phyloP scores from a whole-genome alignment of 2,888 invertebrate species.

The Hermaeophaga mercurialis region DNA sequence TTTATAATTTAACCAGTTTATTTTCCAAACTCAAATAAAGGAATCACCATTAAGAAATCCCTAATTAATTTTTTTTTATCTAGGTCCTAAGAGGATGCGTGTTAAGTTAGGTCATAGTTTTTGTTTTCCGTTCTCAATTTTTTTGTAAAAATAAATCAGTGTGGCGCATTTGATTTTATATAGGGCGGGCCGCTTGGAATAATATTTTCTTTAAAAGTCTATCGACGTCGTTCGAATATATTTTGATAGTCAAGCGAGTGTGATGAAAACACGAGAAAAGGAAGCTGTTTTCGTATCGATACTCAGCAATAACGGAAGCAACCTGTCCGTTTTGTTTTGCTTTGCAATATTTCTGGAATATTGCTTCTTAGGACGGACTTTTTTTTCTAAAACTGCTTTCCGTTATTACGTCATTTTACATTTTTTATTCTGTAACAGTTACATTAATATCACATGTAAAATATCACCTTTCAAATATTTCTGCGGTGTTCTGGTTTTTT shows the following conservation, averaged over 20 bases:
- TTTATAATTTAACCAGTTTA: too few relatives aligned
- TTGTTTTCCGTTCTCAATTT: constrained; percentile 34
- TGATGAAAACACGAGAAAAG: constrained; percentile 30
- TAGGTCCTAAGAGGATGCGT: too few relatives aligned
- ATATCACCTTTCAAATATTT: too few relatives aligned
- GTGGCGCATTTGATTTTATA: constrained; percentile 42
- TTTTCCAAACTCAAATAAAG: too few relatives aligned
- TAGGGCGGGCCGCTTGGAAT: constrained; percentile 38
- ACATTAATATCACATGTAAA: too few relatives aligned
- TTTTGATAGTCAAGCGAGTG: constrained; percentile 39
- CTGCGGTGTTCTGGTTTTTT: too few relatives aligned
- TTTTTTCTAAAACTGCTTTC: too few relatives aligned
- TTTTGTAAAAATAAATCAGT: constrained; percentile 45
- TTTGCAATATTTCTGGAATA: constrained; percentile 17
- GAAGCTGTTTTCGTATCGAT: constrained; percentile 28
- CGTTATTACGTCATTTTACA: too few relatives aligned
- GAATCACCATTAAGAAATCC: too few relatives aligned
- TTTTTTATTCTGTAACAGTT: too few relatives aligned
- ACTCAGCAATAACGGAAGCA: constrained; percentile 13
- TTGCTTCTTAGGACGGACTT: too few relatives aligned
- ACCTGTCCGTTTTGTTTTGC: constrained; percentile 16
- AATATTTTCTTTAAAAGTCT: constrained; percentile 40
- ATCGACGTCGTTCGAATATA: constrained; percentile 38
- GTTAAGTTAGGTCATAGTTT: constrained; percentile 38
- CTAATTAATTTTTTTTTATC: too few relatives aligned